phyloP scores from a whole-genome alignment of 2,113 vertebrate genomes.

The Phyllostomus hastatus region DNA sequence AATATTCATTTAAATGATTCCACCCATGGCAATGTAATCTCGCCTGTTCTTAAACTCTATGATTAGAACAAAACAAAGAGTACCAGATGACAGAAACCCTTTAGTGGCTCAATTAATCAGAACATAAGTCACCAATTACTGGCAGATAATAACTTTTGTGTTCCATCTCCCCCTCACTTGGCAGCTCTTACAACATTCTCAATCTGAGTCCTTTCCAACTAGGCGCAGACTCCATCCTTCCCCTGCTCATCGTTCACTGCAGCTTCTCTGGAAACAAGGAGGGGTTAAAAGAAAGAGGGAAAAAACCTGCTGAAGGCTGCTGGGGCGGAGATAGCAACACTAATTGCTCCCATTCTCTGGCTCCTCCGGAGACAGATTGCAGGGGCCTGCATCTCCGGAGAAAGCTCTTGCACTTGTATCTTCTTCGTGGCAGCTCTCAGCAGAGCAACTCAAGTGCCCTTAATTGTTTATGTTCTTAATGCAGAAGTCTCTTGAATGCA shows the following conservation, averaged over 20 bases:
- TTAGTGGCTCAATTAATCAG: conserved; percentile 50
- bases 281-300: conserved; percentile 49
- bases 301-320: conserved; percentile 64
- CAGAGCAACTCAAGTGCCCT: conserved; percentile 83
- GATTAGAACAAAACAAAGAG: conserved; percentile 55
- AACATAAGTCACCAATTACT: conserved; percentile 56
- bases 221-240: neutral
- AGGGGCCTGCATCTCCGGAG: conserved; percentile 72
- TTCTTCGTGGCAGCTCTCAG: conserved; percentile 80
- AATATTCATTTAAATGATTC: conserved; percentile 39
- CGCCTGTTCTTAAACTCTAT: neutral
- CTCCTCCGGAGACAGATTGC: conserved; percentile 71
- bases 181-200: conserved; percentile 24
- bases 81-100: conserved; percentile 44
- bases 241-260: conserved; percentile 31
- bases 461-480: conserved; percentile 88
- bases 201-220: conserved; percentile 33
- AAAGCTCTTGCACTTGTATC: conserved; percentile 78
- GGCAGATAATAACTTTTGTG: conserved; percentile 51
- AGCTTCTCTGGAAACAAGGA: conserved; percentile 66
- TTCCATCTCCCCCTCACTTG: conserved; percentile 15
- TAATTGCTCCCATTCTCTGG: conserved; percentile 78
- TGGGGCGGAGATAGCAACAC: conserved; percentile 62
- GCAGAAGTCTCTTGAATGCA: conserved; percentile 85
- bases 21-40: conserved; percentile 26